Evolutionary conservation across 2,113 vertebrate genomes (phyloP).

Genomic region (Columba livia): DNA sequence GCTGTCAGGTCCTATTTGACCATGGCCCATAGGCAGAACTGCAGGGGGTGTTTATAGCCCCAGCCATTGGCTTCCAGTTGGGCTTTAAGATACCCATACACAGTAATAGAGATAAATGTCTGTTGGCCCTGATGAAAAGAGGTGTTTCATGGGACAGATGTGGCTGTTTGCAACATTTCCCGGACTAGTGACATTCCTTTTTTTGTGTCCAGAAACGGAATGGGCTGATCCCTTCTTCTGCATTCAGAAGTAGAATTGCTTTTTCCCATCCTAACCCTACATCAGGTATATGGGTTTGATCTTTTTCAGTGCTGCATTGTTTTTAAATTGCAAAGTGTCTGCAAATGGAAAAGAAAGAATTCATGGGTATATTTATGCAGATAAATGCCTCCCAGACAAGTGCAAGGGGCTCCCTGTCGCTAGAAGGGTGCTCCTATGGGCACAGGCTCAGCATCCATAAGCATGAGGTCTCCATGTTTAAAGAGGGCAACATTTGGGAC

Average conservation of each 20-base stretch:
- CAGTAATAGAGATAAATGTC: background rate
- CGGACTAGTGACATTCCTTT: background rate
- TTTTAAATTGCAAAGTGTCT: background rate
- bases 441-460: background rate
- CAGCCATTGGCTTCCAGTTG: background rate
- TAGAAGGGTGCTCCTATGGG: background rate
- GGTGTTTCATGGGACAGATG: background rate
- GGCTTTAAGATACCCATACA: background rate
- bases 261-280: background rate
- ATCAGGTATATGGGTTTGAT: background rate
- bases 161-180: background rate
- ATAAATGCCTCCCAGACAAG: background rate
- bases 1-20: background rate
- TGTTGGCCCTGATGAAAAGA: background rate
- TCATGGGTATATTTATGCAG: background rate
- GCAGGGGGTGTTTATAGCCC: background rate
- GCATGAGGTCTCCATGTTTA: background rate
- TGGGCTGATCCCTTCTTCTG: rapidly evolving
- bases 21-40: background rate
- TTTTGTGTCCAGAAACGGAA: background rate
- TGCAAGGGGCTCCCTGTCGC: rapidly evolving
- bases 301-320: background rate
- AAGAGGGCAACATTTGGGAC: background rate
- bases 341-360: background rate
- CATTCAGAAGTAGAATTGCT: background rate